Conservation (phyloP, 2,888 invertebrate species). For the Dicycla oo region DNA sequence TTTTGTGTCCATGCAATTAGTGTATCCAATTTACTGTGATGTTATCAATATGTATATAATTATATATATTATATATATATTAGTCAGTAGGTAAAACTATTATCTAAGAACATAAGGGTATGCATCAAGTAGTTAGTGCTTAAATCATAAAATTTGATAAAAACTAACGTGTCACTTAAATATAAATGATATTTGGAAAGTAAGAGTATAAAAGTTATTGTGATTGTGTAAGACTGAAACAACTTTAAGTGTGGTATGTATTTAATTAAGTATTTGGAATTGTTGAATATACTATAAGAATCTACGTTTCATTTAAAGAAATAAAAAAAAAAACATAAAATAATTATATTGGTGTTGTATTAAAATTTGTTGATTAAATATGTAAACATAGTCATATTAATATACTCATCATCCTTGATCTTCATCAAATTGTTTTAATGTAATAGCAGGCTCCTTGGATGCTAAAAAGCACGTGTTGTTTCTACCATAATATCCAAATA, state of each 20-base stretch:
- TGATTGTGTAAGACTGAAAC: constrained; percentile 1
- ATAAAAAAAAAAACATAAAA: background rate
- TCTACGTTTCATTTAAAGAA: too few relatives aligned
- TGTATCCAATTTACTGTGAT: too few relatives aligned
- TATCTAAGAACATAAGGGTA: background rate
- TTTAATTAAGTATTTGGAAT: too few relatives aligned
- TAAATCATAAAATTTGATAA: background rate
- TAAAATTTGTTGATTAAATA: background rate
- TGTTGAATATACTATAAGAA: too few relatives aligned
- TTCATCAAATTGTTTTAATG: background rate
- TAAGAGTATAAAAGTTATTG: background rate
- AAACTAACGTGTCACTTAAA: background rate
- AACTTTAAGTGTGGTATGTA: too few relatives aligned
- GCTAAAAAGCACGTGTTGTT: too few relatives aligned
- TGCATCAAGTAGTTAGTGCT: too few relatives aligned
- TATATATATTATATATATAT: too few relatives aligned
- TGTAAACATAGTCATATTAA: background rate
- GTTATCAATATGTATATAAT: too few relatives aligned
- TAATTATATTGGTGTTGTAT: background rate
- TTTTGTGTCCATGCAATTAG: background rate
- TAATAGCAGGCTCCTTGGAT: background rate
- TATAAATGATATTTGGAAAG: background rate
- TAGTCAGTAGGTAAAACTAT: too few relatives aligned
- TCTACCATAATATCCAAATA: too few relatives aligned
- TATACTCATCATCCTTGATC: background rate